Base-by-base conservation (phyloP, 2,888 invertebrate genomes). In the Apotomis betuletana region DNA sequence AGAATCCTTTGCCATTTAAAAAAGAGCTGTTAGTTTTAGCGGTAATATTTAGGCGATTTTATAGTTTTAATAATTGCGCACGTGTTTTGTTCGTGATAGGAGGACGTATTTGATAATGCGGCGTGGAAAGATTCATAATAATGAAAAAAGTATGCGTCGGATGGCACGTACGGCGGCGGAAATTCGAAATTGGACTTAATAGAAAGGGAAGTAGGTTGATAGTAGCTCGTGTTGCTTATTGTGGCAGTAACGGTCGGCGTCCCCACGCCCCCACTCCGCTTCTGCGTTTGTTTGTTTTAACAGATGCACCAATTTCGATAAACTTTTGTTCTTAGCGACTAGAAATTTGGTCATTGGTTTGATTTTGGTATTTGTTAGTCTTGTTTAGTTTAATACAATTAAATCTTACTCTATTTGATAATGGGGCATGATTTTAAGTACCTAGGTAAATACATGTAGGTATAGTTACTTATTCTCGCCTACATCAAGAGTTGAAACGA, bases 281-380 rank as follows among this genome's bases (percentile, higher is more conserved):
- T 63, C 63, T 58, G 44, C 63, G 72, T 72, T 72, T 72, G 68
- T 72, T 72, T 68, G 62, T 63, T 72, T 71, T 63, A 68, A 68
- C 72, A 72, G 68, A 72, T 72, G 68, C 68, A 72, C 68, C 63
- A 63, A 72, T 68, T 71, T 68, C 63, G 68, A 72, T 72, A 72
- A 62, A 62, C 15, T 62, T 68, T 68, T 67, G 63, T 72, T 72
- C 68, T 58, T 67, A 71, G 54, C 12, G 62, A 62, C 36, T 67
- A 52, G 52, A 63, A 72, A 68, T 58, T 58, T 44, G 41, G 41
- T 55, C 62, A 61, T 59, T 38, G 58, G 57, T 15, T 63, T 51
- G 13, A n/a, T 9, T 59, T 36, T 27, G 64, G 5, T 64, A 8
- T 13, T 55, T 13, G 12, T n/a, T 49, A 49, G 3, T 10, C 9